Percentiles rank a stretch among this genome's conserved stretches.
Evolutionary conservation across 2,888 invertebrate species (phyloP).

Genomic region (Plebejus argus): DNA sequence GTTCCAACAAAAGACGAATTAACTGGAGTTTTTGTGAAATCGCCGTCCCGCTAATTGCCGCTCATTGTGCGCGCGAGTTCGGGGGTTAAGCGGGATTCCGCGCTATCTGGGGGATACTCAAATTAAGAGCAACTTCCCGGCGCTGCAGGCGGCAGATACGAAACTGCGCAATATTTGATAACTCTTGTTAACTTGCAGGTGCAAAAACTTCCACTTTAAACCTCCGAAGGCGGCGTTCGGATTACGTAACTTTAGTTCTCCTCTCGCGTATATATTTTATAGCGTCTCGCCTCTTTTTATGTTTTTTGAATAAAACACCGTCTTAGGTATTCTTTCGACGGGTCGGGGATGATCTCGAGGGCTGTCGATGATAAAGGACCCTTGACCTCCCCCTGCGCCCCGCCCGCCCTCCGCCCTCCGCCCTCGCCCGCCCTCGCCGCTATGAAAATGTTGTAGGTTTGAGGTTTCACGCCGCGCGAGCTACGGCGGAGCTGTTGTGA

Average conservation of each 20-base stretch:
- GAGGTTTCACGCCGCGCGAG: neutral
- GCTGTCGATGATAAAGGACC: slow-evolving; percentile 30
- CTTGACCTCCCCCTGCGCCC: slow-evolving; percentile 23
- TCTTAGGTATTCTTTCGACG: slow-evolving; percentile 20
- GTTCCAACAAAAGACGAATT: slow-evolving; percentile 54
- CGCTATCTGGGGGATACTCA: slow-evolving; percentile 19
- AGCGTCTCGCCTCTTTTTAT: neutral
- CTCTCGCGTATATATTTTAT: neutral
- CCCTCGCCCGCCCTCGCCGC: neutral
- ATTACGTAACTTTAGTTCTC: neutral
- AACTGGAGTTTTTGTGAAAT: slow-evolving; percentile 58
- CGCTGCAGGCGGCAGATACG: neutral
- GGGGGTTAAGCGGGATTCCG: slow-evolving; percentile 48
- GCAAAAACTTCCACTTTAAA: neutral
- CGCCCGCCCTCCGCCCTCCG: neutral
- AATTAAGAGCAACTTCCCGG: slow-evolving; percentile 23
- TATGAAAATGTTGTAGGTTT: slow-evolving; percentile 20
- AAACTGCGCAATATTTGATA: neutral
- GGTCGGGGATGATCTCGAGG: slow-evolving; percentile 21
- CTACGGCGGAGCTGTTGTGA: neutral
- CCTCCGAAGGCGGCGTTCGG: neutral
- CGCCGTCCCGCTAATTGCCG: slow-evolving; percentile 65
- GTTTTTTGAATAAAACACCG: slow-evolving; percentile 22
- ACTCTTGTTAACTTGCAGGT: slow-evolving; percentile 1
- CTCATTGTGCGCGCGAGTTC: slow-evolving; percentile 72